These are phyloP conservation scores for Acrocephalus scirpaceus DNA, from an alignment of 2,797 vertebrate genomes.

Conservation along the genomic window DNA sequence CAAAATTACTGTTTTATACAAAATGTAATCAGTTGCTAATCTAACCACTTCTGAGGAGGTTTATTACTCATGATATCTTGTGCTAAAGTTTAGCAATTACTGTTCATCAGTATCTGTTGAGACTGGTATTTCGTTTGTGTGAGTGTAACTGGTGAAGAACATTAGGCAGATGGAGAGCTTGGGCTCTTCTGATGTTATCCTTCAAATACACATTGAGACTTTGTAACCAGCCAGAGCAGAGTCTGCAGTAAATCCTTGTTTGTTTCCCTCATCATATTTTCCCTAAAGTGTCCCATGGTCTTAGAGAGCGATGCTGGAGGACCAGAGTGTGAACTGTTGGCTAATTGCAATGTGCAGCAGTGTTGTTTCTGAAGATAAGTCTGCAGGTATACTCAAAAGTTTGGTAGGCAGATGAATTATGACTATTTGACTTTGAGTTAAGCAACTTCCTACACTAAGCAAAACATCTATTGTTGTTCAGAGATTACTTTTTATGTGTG, in stretches of 20 bases:
- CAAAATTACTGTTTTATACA: not conserved
- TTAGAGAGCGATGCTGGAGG: not conserved
- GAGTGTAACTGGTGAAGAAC: not conserved
- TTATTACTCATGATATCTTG: fast-evolving
- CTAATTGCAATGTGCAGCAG: not conserved
- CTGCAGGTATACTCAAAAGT: not conserved
- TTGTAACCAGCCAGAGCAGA: not conserved
- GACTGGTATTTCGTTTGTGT: not conserved
- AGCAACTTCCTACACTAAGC: not conserved
- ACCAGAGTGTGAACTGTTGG: not conserved
- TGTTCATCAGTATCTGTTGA: not conserved
- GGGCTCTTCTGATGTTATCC: not conserved
- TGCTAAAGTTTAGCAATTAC: not conserved
- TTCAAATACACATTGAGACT: not conserved
- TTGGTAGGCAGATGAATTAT: not conserved
- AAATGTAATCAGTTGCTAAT: not conserved
- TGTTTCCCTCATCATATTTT: not conserved
- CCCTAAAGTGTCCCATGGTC: not conserved
- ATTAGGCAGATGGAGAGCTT: not conserved
- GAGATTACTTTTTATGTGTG: not conserved
- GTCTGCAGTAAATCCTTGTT: not conserved
- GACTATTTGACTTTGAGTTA: not conserved
- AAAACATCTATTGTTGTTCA: not conserved
- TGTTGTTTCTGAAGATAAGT: not conserved
- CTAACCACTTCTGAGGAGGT: not conserved